phyloP scores from a whole-genome alignment of 2,797 vertebrate genomes.

The Cyprinodon diabolis region DNA sequence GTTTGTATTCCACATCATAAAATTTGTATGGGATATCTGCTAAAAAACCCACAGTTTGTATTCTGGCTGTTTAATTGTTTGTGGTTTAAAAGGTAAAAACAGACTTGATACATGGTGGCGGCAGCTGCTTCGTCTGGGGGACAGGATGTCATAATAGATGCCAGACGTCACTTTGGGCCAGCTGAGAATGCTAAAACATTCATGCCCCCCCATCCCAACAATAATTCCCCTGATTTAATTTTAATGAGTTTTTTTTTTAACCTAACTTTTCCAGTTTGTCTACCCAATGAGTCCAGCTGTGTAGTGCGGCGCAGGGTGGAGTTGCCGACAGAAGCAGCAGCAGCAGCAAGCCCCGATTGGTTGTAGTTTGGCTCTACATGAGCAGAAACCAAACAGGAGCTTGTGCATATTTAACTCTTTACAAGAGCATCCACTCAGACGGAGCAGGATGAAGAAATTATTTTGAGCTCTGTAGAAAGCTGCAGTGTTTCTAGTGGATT shows the following conservation, averaged over 20 bases:
- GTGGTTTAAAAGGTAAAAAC: conserved; percentile 32
- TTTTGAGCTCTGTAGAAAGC: conserved; percentile 15
- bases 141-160: conserved; percentile 66
- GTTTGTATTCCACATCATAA: neutral
- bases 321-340: conserved; percentile 33
- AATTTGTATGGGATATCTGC: neutral
- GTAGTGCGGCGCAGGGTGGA: conserved; percentile 11
- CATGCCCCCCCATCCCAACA: conserved; percentile 43
- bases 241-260: conserved; percentile 64
- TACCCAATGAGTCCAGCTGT: conserved; percentile 40
- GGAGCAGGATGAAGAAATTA: conserved; percentile 2
- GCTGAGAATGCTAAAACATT: conserved; percentile 71
- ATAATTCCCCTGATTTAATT: conserved; percentile 54
- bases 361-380: conserved; percentile 34
- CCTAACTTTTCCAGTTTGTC: conserved; percentile 46
- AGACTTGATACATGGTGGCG: conserved; percentile 33
- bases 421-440: conserved; percentile 32
- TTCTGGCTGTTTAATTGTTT: conserved; percentile 4
- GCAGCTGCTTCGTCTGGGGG: conserved; percentile 35
- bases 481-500: conserved; percentile 20
- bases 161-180: conserved; percentile 64
- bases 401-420: conserved; percentile 43
- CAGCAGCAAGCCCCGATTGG: conserved; percentile 18
- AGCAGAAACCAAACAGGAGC: conserved; percentile 49
- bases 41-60: neutral